phyloP scores from a whole-genome alignment of 2,888 invertebrate genomes.

The Thalpophila matura region DNA sequence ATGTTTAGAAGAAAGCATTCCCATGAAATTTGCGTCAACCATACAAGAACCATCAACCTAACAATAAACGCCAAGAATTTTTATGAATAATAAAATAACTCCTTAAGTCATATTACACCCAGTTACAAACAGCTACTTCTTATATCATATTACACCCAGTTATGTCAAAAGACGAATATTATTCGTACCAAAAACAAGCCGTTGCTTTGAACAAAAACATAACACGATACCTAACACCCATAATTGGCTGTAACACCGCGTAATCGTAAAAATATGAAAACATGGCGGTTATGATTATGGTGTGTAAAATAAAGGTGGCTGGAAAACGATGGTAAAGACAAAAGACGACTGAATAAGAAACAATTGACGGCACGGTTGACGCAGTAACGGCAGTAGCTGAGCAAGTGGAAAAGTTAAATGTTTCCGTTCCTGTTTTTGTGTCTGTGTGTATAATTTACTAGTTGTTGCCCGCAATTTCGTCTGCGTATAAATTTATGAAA shows the following conservation, averaged over 20 bases:
- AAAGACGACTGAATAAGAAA: constrained; percentile 21
- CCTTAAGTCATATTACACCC: constrained; percentile 3
- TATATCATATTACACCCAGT: constrained; percentile 6
- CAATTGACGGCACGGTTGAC: no score
- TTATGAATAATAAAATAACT: constrained; percentile 29
- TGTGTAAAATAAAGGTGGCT: constrained; percentile 27
- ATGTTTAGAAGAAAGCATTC: no score
- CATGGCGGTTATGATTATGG: constrained; percentile 49
- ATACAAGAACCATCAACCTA: background rate
- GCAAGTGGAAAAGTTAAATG: no score
- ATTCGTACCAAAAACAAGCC: constrained; percentile 14
- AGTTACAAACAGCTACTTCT: no score
- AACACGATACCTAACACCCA: constrained; percentile 44
- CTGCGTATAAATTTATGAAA: no score
- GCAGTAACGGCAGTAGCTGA: no score
- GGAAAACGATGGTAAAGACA: constrained; percentile 21
- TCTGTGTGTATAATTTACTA: no score
- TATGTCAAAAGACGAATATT: constrained; percentile 22
- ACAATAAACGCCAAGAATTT: constrained; percentile 1
- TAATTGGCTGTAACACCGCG: constrained; percentile 48
- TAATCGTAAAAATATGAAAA: constrained; percentile 49
- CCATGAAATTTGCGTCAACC: no score
- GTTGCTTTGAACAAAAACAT: constrained; percentile 30
- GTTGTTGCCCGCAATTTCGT: no score
- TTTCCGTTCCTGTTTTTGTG: no score